These are phyloP conservation scores for Diorhabda carinulata DNA, from an alignment of 1,140 invertebrate species.

Conservation along the genomic window DNA sequence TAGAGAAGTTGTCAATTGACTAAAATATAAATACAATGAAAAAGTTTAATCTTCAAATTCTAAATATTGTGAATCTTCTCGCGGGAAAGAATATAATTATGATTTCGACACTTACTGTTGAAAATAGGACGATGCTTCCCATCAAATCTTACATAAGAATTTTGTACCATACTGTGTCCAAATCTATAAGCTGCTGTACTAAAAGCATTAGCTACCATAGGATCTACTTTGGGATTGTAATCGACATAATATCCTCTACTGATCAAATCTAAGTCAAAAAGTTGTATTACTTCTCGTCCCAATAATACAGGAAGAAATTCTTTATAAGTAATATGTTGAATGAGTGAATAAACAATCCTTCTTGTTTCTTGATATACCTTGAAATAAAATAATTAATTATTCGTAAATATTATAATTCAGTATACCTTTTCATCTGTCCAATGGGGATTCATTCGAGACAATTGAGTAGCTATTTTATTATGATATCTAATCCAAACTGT, in stretches of 20 bases:
- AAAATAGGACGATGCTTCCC: conserved; percentile 59
- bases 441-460: conserved; percentile 74
- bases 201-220: conserved; percentile 88
- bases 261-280: conserved; percentile 65
- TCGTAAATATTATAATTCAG: background rate
- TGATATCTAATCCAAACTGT: conserved; percentile 87
- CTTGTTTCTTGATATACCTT: conserved; percentile 79
- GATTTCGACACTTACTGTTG: conserved; percentile 56
- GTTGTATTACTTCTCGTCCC: conserved; percentile 65
- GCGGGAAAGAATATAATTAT: too few relatives aligned
- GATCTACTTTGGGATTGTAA: conserved; percentile 79
- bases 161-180: conserved; percentile 90
- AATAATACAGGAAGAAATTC: conserved; percentile 81
- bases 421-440: conserved; percentile 76
- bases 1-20: too few relatives aligned
- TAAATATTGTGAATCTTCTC: too few relatives aligned
- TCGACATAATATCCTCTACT: conserved; percentile 62
- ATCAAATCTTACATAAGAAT: conserved; percentile 64
- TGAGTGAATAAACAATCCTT: conserved; percentile 74
- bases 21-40: too few relatives aligned
- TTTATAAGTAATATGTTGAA: conserved; percentile 85
- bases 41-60: too few relatives aligned
- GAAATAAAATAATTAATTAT: background rate
- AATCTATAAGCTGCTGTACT: conserved; percentile 92
- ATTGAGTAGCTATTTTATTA: conserved; percentile 77